Evolutionary conservation across 2,113 vertebrate species (phyloP).

Genomic region (Progne subis): DNA sequence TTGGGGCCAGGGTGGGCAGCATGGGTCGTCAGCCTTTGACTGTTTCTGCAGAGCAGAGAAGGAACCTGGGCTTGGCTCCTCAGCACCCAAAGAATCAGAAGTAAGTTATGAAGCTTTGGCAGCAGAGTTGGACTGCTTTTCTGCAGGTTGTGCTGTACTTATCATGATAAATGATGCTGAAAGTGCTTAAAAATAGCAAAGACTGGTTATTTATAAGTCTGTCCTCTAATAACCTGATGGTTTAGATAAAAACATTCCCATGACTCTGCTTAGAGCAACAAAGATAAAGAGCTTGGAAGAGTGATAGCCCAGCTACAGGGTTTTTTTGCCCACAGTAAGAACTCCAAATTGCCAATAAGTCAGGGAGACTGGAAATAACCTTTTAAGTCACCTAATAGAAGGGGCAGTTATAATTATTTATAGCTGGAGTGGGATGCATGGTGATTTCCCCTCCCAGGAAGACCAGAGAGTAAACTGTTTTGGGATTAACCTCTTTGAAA

Average conservation of each 20-base stretch:
- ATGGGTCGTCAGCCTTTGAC: accelerated
- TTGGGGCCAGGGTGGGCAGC: accelerated
- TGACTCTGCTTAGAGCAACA: not conserved
- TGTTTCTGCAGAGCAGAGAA: not conserved
- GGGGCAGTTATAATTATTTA: not conserved
- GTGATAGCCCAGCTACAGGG: not conserved
- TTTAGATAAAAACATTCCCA: slow-evolving; percentile 44
- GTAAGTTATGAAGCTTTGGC: not conserved
- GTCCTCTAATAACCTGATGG: slow-evolving; percentile 35
- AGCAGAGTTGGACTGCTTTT: not conserved
- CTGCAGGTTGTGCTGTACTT: not conserved
- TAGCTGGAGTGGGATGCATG: accelerated
- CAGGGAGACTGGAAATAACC: not conserved
- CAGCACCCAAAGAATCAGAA: not conserved
- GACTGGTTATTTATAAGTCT: slow-evolving; percentile 35
- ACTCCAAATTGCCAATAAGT: not conserved
- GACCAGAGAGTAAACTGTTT: not conserved
- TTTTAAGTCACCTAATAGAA: not conserved
- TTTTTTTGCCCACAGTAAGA: not conserved
- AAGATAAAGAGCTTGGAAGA: not conserved
- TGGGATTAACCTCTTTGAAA: not conserved
- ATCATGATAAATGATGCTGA: not conserved
- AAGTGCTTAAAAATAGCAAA: slow-evolving; percentile 49
- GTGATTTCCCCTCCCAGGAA: not conserved
- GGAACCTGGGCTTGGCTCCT: not conserved